Evolutionary conservation across 2,113 vertebrate genomes (phyloP).

Genomic region (Nematolebias whitei): DNA sequence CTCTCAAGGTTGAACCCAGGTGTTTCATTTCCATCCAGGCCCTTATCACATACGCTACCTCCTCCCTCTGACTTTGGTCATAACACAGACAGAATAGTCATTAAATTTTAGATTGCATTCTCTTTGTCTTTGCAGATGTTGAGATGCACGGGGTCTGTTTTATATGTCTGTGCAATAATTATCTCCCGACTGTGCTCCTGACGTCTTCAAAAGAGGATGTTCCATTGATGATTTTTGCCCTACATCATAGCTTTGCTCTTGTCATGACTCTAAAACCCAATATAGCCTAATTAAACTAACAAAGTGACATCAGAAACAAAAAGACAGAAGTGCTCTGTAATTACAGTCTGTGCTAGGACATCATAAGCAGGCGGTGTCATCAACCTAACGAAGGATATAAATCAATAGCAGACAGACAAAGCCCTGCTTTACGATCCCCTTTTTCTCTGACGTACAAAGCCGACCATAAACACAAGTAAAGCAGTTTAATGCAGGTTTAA

Average conservation of each 20-base stretch:
- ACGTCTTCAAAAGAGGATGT: constrained; percentile 75
- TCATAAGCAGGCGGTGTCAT: constrained; percentile 80
- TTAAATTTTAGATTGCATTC: constrained; percentile 67
- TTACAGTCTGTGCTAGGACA: constrained; percentile 77
- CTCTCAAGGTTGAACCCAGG: constrained; percentile 78
- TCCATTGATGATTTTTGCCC: constrained; percentile 79
- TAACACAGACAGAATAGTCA: constrained; percentile 68
- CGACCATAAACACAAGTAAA: constrained; percentile 75
- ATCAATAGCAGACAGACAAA: constrained; percentile 81
- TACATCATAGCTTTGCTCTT: constrained; percentile 76
- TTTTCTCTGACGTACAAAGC: constrained; percentile 77
- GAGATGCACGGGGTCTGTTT: constrained; percentile 66
- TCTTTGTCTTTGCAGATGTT: constrained; percentile 64
- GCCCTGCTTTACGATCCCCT: constrained; percentile 73
- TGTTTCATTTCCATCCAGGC: constrained; percentile 78
- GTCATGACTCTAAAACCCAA: constrained; percentile 74
- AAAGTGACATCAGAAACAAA: constrained; percentile 82
- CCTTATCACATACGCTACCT: constrained; percentile 63
- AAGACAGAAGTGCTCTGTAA: constrained; percentile 78
- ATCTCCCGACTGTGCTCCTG: constrained; percentile 64
- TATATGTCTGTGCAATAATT: constrained; percentile 76
- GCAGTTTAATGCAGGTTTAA: constrained; percentile 71
- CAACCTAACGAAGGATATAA: constrained; percentile 82
- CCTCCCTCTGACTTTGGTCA: constrained; percentile 68
- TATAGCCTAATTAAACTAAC: constrained; percentile 82